Evolutionary conservation across 2,113 vertebrate genomes (phyloP).

Genomic region (Callocephalon fimbriatum): DNA sequence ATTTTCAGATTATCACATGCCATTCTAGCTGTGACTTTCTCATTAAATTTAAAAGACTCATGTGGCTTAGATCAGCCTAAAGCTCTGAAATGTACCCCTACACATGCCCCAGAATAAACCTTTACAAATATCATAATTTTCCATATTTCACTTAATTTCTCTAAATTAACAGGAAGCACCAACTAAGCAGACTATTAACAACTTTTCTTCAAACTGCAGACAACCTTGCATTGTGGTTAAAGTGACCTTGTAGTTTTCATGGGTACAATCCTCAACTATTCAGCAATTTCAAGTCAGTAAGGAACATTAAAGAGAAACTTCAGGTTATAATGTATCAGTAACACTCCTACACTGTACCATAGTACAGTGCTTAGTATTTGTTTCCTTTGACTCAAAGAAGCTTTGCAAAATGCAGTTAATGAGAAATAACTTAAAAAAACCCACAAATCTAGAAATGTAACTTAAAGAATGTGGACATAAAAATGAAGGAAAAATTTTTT

Average conservation of each 20-base stretch:
- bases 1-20: constrained; percentile 60
- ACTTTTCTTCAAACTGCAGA: not conserved
- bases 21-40: constrained; percentile 48
- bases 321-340: not conserved
- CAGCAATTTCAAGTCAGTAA: not conserved
- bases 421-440: not conserved
- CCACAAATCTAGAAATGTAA: not conserved
- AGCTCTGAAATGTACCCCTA: not conserved
- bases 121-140: constrained; percentile 18
- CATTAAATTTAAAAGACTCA: constrained; percentile 39
- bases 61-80: not conserved
- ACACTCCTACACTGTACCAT: not conserved
- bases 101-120: not conserved
- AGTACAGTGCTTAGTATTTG: not conserved
- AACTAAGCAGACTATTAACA: not conserved
- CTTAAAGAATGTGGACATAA: not conserved
- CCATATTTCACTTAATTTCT: not conserved
- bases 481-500: not conserved
- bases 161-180: not conserved
- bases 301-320: not conserved
- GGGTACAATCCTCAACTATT: not conserved
- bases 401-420: not conserved
- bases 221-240: not conserved
- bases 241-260: not conserved
- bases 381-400: not conserved